Evolutionary conservation across 2,113 vertebrate species (phyloP), one percentile per base, ranked within the genome.

Genomic region (Macquaria australasica): DNA sequence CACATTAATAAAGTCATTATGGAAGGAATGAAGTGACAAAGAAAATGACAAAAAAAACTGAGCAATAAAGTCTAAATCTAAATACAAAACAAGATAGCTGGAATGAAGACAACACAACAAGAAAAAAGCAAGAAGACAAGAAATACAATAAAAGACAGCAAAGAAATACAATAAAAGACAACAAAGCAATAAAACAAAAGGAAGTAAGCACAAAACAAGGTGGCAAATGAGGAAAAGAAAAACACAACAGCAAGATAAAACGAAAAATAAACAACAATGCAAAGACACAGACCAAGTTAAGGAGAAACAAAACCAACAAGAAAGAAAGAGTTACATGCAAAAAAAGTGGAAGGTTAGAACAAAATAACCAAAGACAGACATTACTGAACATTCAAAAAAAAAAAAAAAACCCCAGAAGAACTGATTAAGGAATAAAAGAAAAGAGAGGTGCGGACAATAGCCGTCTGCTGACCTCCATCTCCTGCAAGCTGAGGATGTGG

Each of bases 401-500:
- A 25, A 39, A 53, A 58, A 50, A 63, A 6, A 4, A 78, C 15
- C 3, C 23, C 3, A 39, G 3, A 21, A 60, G 8, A 23, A 31
- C 28, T 31, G 28, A 31, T 31, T 31, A 37, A 59, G 5, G 15
- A 63, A 60, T 37, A 8, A 39, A 53, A 73, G 5, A 37, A 4
- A 34, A 73, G 34, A 74, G 10, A 34, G 11, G 12, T 15, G 5
- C 1, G 2, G 11, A 60, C 9, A 14, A 28, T 37, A 23, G 6
- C 39, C 0, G 21, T 0, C 23, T 14, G 66, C 93, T 94, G 73
- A 97, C 98, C 96, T 98, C 97, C 79, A 97, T 79, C 11, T 97
- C 94, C 84, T 88, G 95, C 91, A 99, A 88, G 79, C 96, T 97
- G 85, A 96, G 83, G 78, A 99, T 8, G 79, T 98, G 95, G 21